Conservation (phyloP, 2,888 invertebrate species). For the Nineta flava region DNA sequence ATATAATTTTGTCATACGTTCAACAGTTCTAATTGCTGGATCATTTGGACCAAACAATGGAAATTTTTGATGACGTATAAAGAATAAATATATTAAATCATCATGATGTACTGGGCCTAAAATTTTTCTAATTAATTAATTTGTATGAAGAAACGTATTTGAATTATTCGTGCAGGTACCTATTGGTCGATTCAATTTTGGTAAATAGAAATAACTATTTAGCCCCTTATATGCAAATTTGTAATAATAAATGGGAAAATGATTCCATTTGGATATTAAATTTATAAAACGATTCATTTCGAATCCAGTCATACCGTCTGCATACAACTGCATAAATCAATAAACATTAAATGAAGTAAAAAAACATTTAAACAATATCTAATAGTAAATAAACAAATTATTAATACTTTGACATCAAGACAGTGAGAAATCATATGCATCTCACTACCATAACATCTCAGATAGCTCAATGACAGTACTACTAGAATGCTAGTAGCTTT, state of each 20-base stretch:
- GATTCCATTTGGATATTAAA: slow-evolving; percentile 37
- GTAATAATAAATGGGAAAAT: slow-evolving; percentile 41
- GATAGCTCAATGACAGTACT: too few species aligned
- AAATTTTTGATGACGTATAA: slow-evolving; percentile 18
- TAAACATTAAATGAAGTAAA: too few species aligned
- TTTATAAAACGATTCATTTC: slow-evolving; percentile 41
- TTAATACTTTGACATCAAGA: too few species aligned
- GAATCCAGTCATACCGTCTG: slow-evolving; percentile 42
- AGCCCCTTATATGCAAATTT: slow-evolving; percentile 44
- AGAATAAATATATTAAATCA: slow-evolving; percentile 35
- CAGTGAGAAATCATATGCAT: too few species aligned
- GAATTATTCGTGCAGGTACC: slow-evolving; percentile 14
- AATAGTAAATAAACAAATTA: too few species aligned
- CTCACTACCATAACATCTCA: too few species aligned
- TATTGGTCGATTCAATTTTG: slow-evolving; percentile 23
- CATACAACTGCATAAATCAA: slow-evolving; percentile 31
- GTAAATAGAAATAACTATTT: slow-evolving; percentile 37
- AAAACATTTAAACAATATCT: too few species aligned
- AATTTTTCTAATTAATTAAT: not conserved
- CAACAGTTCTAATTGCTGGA: slow-evolving; percentile 27
- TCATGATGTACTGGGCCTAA: slow-evolving; percentile 33
- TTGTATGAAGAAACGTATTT: not conserved
- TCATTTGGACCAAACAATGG: slow-evolving; percentile 24
- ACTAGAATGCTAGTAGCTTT: too few species aligned
- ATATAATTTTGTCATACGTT: slow-evolving; percentile 29